A percentile compares a stretch with the other conserved stretches of the same genome.
Conservation (phyloP, 1,140 invertebrate genomes). For the Argopecten irradians region DNA sequence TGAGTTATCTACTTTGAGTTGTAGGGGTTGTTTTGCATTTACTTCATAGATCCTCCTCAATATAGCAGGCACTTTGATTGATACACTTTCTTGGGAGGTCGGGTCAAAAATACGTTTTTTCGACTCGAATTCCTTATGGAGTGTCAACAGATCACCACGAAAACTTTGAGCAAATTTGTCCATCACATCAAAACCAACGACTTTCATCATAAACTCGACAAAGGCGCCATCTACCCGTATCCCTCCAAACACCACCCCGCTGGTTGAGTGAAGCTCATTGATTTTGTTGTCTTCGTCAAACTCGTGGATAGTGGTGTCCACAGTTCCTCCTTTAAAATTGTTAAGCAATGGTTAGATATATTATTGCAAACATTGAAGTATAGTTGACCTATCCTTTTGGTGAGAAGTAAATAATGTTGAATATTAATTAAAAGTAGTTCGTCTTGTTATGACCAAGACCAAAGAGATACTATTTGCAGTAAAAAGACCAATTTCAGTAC, state of each 20-base stretch:
- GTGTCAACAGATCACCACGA: slow-evolving; percentile 40
- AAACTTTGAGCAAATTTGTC: slow-evolving; percentile 49
- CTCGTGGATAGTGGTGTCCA: slow-evolving; percentile 46
- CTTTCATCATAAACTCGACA: slow-evolving; percentile 47
- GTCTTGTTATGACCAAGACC: no score
- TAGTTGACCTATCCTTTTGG: no score
- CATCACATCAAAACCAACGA: slow-evolving; percentile 43
- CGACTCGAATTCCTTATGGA: slow-evolving; percentile 54
- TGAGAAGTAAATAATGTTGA: no score
- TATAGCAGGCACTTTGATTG: slow-evolving; percentile 41
- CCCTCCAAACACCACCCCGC: slow-evolving; percentile 46
- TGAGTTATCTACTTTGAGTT: slow-evolving; percentile 47
- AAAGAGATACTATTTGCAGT: no score
- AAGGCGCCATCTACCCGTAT: slow-evolving; percentile 47
- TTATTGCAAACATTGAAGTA: no score
- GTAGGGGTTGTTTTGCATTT: slow-evolving; percentile 44
- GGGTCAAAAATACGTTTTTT: slow-evolving; percentile 50
- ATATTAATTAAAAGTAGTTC: no score
- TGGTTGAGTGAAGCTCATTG: slow-evolving; percentile 32
- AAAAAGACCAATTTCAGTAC: no score
- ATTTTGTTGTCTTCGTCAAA: slow-evolving; percentile 36
- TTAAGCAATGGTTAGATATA: neutral
- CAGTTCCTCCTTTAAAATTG: slow-evolving; percentile 45
- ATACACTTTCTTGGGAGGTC: slow-evolving; percentile 22
- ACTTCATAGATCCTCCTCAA: slow-evolving; percentile 47